A percentile compares a stretch with the other conserved stretches of the same genome.
Conservation (phyloP, 2,797 vertebrate species). For the Diplodus puntazzo region DNA sequence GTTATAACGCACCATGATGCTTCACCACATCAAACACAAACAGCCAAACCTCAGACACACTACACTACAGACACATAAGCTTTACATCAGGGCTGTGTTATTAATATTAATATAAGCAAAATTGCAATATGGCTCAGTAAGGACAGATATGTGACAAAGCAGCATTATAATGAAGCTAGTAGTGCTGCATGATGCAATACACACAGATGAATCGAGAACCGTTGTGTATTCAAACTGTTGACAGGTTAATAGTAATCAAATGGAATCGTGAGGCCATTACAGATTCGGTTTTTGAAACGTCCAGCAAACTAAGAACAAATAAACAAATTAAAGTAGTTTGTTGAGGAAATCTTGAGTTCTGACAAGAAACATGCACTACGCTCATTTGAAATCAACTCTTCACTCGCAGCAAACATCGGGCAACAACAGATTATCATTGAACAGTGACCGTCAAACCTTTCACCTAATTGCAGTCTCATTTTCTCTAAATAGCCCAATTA, state of each 20-base stretch:
- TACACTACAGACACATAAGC: not conserved
- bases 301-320: not conserved
- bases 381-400: conserved; percentile 2
- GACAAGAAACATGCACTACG: not conserved
- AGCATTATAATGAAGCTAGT: no score
- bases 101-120: no score
- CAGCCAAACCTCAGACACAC: not conserved
- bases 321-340: not conserved
- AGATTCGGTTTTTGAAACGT: not conserved
- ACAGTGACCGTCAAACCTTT: not conserved
- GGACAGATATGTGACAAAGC: no score
- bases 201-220: no score
- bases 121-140: no score
- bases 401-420: conserved; percentile 10
- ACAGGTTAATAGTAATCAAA: no score
- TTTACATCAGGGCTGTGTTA: not conserved
- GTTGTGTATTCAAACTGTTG: no score
- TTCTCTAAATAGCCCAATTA: not conserved
- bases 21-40: conserved; percentile 2
- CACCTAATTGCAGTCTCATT: not conserved
- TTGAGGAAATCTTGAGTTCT: not conserved
- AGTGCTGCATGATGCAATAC: no score
- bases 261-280: no score
- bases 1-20: not conserved
- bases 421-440: not conserved